Percentiles rank a stretch among this genome's conserved stretches.
Evolutionary conservation across 2,797 vertebrate species (phyloP).

Genomic region (Micropoecilia bifurca): DNA sequence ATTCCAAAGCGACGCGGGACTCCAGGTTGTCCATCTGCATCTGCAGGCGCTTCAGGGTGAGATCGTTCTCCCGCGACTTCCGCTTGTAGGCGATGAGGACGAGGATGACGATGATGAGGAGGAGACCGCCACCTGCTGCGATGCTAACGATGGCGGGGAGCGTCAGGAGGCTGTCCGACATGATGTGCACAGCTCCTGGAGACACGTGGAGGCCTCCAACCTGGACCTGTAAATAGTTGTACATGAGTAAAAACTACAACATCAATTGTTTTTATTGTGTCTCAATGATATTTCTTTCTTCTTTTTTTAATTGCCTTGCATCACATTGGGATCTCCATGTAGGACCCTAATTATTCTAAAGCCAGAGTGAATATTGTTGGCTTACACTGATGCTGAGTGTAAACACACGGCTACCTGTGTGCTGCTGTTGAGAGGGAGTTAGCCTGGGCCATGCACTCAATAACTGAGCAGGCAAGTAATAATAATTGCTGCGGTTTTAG

Average conservation of each 20-base stretch:
- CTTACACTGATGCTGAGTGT: constrained; percentile 21
- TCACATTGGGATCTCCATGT: background rate
- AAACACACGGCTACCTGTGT: constrained; percentile 35
- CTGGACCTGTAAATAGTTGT: constrained; percentile 84
- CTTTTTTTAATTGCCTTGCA: background rate
- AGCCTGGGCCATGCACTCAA: constrained; percentile 53
- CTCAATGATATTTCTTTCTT: background rate
- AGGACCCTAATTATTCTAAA: constrained; percentile 13
- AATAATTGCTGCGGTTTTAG: constrained; percentile 63
- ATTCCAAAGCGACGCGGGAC: constrained; percentile 95
- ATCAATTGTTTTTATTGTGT: background rate
- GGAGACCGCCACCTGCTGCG: constrained; percentile 93
- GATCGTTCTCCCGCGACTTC: constrained; percentile 96
- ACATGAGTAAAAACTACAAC: background rate
- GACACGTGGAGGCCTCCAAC: constrained; percentile 95
- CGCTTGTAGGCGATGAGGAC: constrained; percentile 99
- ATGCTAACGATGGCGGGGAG: constrained; percentile 97
- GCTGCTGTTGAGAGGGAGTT: constrained; percentile 26
- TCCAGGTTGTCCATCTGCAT: constrained; percentile 99
- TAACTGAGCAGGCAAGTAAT: constrained; percentile 49
- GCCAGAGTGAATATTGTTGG: constrained; percentile 23
- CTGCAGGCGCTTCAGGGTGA: constrained; percentile 96
- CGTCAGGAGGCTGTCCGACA: constrained; percentile 95
- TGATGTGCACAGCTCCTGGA: constrained; percentile 91
- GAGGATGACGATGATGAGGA: constrained; percentile 97